Evolutionary conservation across 2,888 invertebrate species (phyloP), one percentile per base, ranked within the genome.

Genomic region (Cinara cedri): DNA sequence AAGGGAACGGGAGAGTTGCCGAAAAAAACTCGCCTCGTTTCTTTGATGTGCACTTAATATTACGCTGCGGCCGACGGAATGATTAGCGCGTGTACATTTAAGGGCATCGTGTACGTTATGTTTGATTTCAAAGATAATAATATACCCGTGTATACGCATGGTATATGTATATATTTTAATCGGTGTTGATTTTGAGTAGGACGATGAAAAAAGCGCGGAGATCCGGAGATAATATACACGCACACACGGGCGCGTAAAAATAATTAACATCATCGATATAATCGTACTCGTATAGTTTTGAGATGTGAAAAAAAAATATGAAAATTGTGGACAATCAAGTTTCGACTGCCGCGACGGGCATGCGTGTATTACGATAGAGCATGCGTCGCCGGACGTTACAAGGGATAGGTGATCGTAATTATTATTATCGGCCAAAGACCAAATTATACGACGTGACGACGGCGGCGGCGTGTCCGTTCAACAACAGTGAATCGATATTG

Each of bases 111-210:
- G 13, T 13, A 3, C n/a, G 24, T 8, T 60, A n/a, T 26, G 44
- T 72, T 49, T 60, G 72, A 72, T 72, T 72, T 60, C 49, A n/a
- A 49, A 72, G 72, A 72, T 72, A 60, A 72, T 46, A n/a, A 57
- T 8, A 19, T 34, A n/a, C n/a, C n/a, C n/a, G n/a, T n/a, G n/a
- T n/a, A n/a, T n/a, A n/a, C n/a, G n/a, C n/a, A n/a, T n/a, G n/a
- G n/a, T n/a, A 34, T 34, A 34, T 34, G 6, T 34, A 34, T 34
- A 34, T 34, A 34, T 72, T 60, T 72, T 72, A 72, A 72, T 72
- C 72, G 72, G 60, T 26, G 26, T 72, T 16, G 2, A 13, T n/a
- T 19, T 3, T 9, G 6, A 16, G 16, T 10, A n/a, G 14, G 60
- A 60, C 10, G 57, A 24, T 24, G 49, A 4, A 46, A 26, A 46